Percentiles rank a stretch among this genome's conserved stretches.
phyloP scores from a whole-genome alignment of 2,888 invertebrate genomes.

The Spodoptera picta region DNA sequence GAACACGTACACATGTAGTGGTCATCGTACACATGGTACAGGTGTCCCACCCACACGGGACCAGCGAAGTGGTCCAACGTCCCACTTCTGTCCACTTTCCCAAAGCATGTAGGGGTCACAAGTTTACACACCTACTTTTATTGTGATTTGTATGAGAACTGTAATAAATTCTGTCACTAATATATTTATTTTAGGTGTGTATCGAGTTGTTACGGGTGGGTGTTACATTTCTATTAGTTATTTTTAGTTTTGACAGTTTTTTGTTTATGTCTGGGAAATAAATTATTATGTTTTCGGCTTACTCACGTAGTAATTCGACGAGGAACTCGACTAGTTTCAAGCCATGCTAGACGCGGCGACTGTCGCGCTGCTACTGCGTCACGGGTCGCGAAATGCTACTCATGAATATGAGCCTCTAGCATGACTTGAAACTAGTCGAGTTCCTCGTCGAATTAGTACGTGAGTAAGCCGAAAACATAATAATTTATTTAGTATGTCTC shows the following conservation, averaged over 20 bases:
- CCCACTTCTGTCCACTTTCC: constrained; percentile 58
- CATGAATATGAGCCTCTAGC: too few relatives aligned
- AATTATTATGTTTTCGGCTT: too few relatives aligned
- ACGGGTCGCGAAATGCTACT: too few relatives aligned
- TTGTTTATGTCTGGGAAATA: not conserved
- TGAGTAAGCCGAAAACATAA: too few relatives aligned
- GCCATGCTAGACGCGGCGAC: too few relatives aligned
- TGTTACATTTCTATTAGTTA: constrained; percentile 9
- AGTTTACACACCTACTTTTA: constrained; percentile 59
- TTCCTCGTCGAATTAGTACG: too few relatives aligned
- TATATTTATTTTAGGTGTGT: constrained; percentile 16
- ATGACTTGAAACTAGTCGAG: too few relatives aligned
- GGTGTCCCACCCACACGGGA: constrained; percentile 57
- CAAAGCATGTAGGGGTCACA: constrained; percentile 53
- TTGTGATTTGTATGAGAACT: constrained; percentile 57
- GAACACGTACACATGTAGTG: constrained; percentile 23
- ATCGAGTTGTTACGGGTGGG: constrained; percentile 15
- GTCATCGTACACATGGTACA: constrained; percentile 32
- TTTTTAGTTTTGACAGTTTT: not conserved
- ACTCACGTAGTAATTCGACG: too few relatives aligned
- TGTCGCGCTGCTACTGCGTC: too few relatives aligned
- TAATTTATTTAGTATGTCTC: too few relatives aligned
- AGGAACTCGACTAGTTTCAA: too few relatives aligned
- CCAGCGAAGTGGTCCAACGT: constrained; percentile 48
- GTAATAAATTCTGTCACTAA: constrained; percentile 35